A percentile compares a stretch with the other conserved stretches of the same genome.
These are phyloP conservation scores for Apamea monoglypha DNA, from an alignment of 2,888 invertebrate species.

Conservation along the genomic window DNA sequence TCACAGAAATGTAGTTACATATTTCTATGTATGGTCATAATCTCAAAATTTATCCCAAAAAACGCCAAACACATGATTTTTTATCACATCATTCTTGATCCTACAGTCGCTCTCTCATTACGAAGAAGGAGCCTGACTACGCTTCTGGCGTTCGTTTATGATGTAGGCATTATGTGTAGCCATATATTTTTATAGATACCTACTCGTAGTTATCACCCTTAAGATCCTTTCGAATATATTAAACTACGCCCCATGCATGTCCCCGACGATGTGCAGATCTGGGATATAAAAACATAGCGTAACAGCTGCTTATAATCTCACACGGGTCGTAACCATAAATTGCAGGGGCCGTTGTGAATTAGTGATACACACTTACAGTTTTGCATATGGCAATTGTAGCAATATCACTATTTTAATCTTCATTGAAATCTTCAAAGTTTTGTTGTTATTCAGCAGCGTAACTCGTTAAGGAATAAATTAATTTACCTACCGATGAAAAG, in stretches of 20 bases:
- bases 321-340: slow-evolving; percentile 58
- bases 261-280: slow-evolving; percentile 59
- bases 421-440: background rate
- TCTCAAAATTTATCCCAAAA: slow-evolving; percentile 43
- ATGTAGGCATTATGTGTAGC: slow-evolving; percentile 32
- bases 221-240: slow-evolving; percentile 59
- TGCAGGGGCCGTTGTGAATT: slow-evolving; percentile 41
- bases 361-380: slow-evolving; percentile 19
- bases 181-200: slow-evolving; percentile 55
- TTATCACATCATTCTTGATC: slow-evolving; percentile 46
- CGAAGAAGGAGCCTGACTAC: slow-evolving; percentile 33
- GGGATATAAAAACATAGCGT: slow-evolving; percentile 60
- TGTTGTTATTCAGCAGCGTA: background rate
- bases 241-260: slow-evolving; percentile 56
- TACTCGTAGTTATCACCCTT: slow-evolving; percentile 58
- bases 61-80: slow-evolving; percentile 51
- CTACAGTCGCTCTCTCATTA: slow-evolving; percentile 38
- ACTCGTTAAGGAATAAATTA: background rate
- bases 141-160: slow-evolving; percentile 51
- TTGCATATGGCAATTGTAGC: slow-evolving; percentile 11
- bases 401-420: background rate
- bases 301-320: slow-evolving; percentile 63
- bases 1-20: slow-evolving; percentile 6
- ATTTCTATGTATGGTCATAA: slow-evolving; percentile 30
- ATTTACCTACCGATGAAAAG: background rate